These are phyloP conservation scores for Zoanthus sociatus DNA, from an alignment of 92 coral and sea anemone genomes.

Conservation along the genomic window DNA sequence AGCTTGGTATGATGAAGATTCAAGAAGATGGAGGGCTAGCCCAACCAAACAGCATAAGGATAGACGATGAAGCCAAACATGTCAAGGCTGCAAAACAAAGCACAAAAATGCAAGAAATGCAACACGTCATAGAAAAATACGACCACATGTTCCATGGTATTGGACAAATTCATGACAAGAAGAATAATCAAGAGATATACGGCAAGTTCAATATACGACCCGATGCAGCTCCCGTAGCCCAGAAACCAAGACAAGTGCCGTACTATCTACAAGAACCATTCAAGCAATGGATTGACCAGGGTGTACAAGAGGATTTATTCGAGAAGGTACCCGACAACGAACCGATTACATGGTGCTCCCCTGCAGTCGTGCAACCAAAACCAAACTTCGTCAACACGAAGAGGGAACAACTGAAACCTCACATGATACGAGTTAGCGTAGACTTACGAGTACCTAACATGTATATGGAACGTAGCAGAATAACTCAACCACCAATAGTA, in stretches of 20 bases:
- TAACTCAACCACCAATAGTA: too few species aligned
- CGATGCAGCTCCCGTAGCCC: slow-evolving; percentile 59
- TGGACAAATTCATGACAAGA: background rate
- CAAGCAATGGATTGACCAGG: too few species aligned
- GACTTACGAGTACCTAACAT: slow-evolving; percentile 55
- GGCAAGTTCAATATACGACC: slow-evolving; percentile 57
- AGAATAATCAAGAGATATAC: background rate
- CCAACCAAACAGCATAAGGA: too few species aligned
- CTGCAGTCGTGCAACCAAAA: too few species aligned
- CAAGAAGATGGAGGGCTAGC: too few species aligned
- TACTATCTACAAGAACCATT: slow-evolving; percentile 43
- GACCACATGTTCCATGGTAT: background rate
- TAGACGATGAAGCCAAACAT: slow-evolving; percentile 19
- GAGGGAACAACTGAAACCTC: too few species aligned
- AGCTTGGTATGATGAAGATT: too few species aligned
- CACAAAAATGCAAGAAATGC: background rate
- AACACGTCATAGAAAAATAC: too few species aligned
- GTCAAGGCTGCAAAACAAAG: slow-evolving; percentile 42
- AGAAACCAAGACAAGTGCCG: slow-evolving; percentile 68
- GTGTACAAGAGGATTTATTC: too few species aligned
- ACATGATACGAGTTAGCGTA: slow-evolving; percentile 43
- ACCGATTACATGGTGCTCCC: too few species aligned
- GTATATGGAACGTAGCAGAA: background rate
- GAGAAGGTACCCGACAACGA: too few species aligned
- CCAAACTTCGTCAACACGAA: too few species aligned